Conservation (phyloP, 2,113 vertebrate genomes). For the Sminthopsis crassicaudata region DNA sequence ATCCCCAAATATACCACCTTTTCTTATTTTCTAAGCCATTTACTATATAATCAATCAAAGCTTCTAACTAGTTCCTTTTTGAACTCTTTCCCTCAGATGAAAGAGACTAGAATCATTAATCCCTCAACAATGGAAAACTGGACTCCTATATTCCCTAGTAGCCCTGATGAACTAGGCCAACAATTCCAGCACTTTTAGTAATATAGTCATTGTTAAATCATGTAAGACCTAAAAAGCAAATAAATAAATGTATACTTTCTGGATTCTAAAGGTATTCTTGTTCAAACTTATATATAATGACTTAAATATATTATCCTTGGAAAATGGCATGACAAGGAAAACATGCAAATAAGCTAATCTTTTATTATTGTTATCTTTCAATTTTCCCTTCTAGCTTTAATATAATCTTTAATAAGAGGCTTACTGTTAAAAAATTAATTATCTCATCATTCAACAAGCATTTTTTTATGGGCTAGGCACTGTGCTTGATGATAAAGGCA, state of each 20-base stretch:
- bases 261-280: background rate
- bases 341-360: background rate
- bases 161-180: background rate
- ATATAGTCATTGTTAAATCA: background rate
- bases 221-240: background rate
- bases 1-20: no score
- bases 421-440: background rate
- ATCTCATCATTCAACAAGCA: background rate
- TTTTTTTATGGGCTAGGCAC: background rate
- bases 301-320: background rate
- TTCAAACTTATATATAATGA: background rate
- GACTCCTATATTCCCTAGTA: background rate
- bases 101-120: background rate
- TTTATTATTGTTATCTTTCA: background rate
- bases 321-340: background rate
- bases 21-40: no score
- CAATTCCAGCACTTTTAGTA: background rate
- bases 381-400: background rate
- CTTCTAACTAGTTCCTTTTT: background rate
- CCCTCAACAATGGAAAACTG: background rate
- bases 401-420: background rate
- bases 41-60: slow-evolving; percentile 7
- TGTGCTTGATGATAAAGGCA: background rate
- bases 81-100: background rate
- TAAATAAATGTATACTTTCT: background rate